Percentiles rank a stretch among this genome's conserved stretches.
Conservation (phyloP, 2,113 vertebrate genomes). For the Haplochromis vanheusdeni region DNA sequence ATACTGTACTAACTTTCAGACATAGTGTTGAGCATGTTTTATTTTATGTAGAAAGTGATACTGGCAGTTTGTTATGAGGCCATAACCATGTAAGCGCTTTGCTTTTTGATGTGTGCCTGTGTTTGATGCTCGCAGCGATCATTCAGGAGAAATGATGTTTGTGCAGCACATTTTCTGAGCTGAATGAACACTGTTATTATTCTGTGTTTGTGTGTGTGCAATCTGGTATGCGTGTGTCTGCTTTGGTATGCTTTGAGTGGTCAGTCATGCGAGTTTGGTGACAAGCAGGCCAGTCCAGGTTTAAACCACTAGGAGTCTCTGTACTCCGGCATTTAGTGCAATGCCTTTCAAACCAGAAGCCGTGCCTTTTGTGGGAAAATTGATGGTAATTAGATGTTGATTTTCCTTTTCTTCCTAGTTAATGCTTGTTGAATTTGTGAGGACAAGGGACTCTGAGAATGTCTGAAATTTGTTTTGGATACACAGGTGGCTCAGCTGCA, state of each 20-base stretch:
- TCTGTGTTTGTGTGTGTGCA: background rate
- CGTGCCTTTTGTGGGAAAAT: background rate
- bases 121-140: background rate
- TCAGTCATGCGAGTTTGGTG: slow-evolving; percentile 17
- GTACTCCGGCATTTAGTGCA: background rate
- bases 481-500: background rate
- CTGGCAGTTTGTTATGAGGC: background rate
- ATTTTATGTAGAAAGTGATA: background rate
- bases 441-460: background rate
- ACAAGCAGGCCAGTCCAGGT: background rate
- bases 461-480: background rate
- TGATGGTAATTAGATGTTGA: background rate
- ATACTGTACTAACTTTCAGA: background rate
- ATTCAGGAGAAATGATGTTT: background rate
- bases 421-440: background rate
- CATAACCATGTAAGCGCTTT: background rate
- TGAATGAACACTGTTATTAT: background rate
- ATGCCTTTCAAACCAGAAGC: background rate
- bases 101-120: background rate
- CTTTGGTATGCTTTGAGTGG: slow-evolving; percentile 13
- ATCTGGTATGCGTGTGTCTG: background rate
- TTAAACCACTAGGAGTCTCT: slow-evolving; percentile 41
- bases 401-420: background rate
- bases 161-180: background rate
- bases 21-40: background rate